These are phyloP conservation scores for Liolophura sinensis DNA, from an alignment of 1,140 invertebrate genomes.

Conservation along the genomic window DNA sequence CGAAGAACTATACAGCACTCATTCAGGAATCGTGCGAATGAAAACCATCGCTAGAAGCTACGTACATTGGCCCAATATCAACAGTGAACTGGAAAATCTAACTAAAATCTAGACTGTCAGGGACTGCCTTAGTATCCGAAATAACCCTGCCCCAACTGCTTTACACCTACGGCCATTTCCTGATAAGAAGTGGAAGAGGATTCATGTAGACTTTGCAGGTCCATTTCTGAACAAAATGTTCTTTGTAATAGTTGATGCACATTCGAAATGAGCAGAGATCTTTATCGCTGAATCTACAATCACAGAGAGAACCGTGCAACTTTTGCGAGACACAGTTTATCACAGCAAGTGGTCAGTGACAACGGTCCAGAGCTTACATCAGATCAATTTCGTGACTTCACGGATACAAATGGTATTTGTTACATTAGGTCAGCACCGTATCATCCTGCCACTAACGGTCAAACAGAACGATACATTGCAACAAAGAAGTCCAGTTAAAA, in stretches of 20 bases:
- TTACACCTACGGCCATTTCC: conserved; percentile 2
- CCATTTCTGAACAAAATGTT: background rate
- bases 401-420: background rate
- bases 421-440: background rate
- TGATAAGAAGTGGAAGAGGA: background rate
- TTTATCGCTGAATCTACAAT: background rate
- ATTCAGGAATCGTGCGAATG: conserved; percentile 63
- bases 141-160: background rate
- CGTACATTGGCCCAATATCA: conserved; percentile 60
- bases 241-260: conserved; percentile 8
- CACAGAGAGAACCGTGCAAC: no score
- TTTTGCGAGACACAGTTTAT: background rate
- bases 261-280: conserved; percentile 6
- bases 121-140: conserved; percentile 37
- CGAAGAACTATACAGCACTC: conserved; percentile 57
- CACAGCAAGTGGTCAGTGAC: conserved; percentile 1
- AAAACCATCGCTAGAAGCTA: conserved; percentile 61
- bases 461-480: no score
- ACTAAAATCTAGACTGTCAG: conserved; percentile 55
- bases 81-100: conserved; percentile 55
- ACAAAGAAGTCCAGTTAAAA: no score
- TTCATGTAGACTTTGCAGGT: conserved; percentile 10
- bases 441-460: background rate
- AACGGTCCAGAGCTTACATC: background rate
- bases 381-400: conserved; percentile 2